Conservation (phyloP, 1,140 invertebrate species). For the Samia ricini region DNA sequence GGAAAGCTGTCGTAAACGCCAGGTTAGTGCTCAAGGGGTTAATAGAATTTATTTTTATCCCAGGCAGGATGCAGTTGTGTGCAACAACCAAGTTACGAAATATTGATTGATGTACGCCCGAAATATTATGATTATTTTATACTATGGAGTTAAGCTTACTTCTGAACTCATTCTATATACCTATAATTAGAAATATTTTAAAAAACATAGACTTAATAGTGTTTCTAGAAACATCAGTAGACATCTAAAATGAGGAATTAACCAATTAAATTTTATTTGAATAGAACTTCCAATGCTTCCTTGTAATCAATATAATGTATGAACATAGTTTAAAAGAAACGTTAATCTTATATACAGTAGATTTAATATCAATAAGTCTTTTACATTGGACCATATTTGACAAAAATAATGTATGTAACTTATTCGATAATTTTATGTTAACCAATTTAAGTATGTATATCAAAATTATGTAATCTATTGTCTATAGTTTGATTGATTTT, state of each 20-base stretch:
- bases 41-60: slow-evolving; percentile 11
- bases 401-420: neutral
- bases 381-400: slow-evolving; percentile 6
- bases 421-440: neutral
- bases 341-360: neutral
- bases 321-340: neutral
- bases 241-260: neutral
- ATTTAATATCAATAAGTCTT: neutral
- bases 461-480: neutral
- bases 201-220: slow-evolving; percentile 8
- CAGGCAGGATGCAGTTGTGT: slow-evolving; percentile 63
- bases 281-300: neutral
- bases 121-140: slow-evolving; percentile 53
- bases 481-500: neutral
- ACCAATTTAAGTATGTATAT: neutral
- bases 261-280: neutral
- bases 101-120: slow-evolving; percentile 62
- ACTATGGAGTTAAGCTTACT: slow-evolving; percentile 46
- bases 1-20: too few species aligned
- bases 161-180: slow-evolving; percentile 35
- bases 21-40: too few species aligned
- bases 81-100: slow-evolving; percentile 63
- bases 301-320: neutral
- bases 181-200: slow-evolving; percentile 13
- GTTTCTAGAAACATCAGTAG: slow-evolving; percentile 1